phyloP scores from a whole-genome alignment of 2,797 vertebrate species.

The Urocyon cinereoargenteus region DNA sequence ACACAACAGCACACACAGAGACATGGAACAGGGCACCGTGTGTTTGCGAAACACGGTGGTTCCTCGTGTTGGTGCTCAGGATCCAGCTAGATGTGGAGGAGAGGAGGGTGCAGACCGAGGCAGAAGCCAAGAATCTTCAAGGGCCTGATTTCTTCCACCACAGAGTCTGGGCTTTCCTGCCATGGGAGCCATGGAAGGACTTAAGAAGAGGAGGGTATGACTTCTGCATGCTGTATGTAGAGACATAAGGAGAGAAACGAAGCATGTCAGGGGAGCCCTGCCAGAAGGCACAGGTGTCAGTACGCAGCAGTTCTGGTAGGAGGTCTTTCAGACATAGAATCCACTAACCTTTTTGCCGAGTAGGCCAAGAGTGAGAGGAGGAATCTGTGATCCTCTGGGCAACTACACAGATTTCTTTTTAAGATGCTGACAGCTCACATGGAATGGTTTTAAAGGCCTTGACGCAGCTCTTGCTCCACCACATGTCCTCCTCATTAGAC shows the following conservation, averaged over 20 bases:
- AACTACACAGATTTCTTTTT: neutral
- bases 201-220: neutral
- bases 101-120: neutral
- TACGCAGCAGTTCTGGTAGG: neutral
- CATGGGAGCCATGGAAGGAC: rapidly evolving
- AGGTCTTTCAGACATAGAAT: neutral
- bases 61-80: neutral
- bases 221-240: no score
- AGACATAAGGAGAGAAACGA: neutral
- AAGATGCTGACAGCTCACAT: neutral
- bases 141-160: neutral
- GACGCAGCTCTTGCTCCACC: neutral
- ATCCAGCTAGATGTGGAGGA: neutral
- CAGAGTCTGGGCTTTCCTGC: neutral
- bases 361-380: no score
- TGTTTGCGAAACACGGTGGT: neutral
- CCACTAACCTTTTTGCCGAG: neutral
- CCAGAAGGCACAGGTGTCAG: neutral
- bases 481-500: neutral
- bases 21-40: rapidly evolving
- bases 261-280: neutral
- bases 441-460: neutral
- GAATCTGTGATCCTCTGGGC: neutral
- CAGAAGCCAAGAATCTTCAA: neutral
- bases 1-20: no score